These are phyloP conservation scores for Phenacoccus solenopsis DNA, from an alignment of 1,140 invertebrate species.

Conservation along the genomic window DNA sequence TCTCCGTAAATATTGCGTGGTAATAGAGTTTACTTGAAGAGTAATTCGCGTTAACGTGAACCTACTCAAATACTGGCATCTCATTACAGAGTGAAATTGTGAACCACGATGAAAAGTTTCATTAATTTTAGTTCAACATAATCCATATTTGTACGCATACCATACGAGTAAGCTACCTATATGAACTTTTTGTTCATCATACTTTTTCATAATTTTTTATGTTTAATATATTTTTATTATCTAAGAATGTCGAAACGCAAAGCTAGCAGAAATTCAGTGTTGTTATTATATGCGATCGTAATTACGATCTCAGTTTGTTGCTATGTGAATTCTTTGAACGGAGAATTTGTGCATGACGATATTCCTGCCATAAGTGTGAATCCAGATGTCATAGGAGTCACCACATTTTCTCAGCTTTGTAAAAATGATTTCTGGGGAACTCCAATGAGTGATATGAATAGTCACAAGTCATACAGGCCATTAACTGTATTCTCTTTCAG, in stretches of 20 bases:
- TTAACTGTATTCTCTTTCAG: conserved; percentile 69
- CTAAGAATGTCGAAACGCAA: background rate
- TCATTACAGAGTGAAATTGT: no score
- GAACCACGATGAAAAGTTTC: no score
- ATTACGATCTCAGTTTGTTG: conserved; percentile 50
- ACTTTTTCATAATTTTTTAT: no score
- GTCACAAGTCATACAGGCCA: conserved; percentile 74
- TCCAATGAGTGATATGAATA: conserved; percentile 65
- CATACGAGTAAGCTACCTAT: no score
- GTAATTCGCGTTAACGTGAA: no score
- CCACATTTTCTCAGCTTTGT: conserved; percentile 50
- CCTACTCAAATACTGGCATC: no score
- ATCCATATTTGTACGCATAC: no score
- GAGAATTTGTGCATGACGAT: conserved; percentile 85
- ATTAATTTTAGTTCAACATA: no score
- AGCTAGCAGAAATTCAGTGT: background rate
- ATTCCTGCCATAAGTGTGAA: conserved; percentile 75
- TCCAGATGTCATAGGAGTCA: conserved; percentile 61
- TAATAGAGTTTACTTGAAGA: no score
- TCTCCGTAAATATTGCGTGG: no score
- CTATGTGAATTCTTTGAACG: conserved; percentile 64
- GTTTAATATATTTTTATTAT: no score
- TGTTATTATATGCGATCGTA: conserved; percentile 41
- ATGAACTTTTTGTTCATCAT: no score
- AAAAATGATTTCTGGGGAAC: conserved; percentile 86